Conservation (phyloP, 2,113 vertebrate species). For the Microcebus ravelobensis region DNA sequence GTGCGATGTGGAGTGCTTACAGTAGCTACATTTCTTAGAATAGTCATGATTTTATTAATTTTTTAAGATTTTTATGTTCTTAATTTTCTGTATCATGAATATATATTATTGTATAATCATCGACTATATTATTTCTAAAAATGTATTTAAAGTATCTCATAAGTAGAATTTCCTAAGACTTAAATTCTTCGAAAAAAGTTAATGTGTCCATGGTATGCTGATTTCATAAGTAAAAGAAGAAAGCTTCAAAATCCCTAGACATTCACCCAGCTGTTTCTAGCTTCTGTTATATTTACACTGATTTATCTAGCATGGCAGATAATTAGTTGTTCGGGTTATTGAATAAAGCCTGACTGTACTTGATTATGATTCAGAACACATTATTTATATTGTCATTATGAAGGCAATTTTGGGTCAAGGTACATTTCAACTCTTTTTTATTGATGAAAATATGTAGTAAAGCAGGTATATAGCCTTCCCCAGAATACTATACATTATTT, state of each 20-base stretch:
- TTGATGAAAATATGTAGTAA: conserved; percentile 22
- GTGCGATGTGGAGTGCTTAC: background rate
- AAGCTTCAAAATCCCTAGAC: conserved; percentile 60
- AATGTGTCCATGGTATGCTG: background rate
- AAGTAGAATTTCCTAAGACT: background rate
- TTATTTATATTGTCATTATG: conserved; percentile 70
- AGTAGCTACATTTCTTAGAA: background rate
- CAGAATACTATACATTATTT: conserved; percentile 15
- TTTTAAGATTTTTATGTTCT: background rate
- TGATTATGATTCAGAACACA: conserved; percentile 68
- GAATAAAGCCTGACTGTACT: conserved; percentile 64
- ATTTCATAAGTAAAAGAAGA: conserved; percentile 36
- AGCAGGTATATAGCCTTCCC: background rate
- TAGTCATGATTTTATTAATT: background rate
- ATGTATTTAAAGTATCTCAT: background rate
- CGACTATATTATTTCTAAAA: background rate
- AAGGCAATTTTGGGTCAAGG: conserved; percentile 53
- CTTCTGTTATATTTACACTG: conserved; percentile 62
- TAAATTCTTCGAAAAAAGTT: background rate
- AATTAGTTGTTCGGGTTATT: conserved; percentile 72
- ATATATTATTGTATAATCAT: background rate
- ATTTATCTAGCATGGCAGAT: conserved; percentile 73
- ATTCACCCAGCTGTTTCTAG: conserved; percentile 59
- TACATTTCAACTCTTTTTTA: conserved; percentile 12
- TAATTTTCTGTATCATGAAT: background rate